Evolutionary conservation across 1,140 invertebrate species (phyloP).

Genomic region (Psilanteris sp.): DNA sequence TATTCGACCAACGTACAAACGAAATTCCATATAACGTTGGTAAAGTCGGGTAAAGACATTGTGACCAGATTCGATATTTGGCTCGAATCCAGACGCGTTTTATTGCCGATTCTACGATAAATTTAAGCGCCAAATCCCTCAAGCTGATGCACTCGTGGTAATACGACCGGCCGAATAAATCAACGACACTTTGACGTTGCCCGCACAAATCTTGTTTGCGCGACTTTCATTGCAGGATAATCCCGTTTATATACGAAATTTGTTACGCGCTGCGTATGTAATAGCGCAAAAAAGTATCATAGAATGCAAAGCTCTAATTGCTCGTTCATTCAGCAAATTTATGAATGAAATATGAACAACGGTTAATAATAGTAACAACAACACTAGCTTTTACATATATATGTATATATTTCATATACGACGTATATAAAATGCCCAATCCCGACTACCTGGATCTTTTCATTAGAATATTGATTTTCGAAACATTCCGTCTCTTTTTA

Average conservation of each 20-base stretch:
- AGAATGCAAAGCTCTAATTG: constrained; percentile 11
- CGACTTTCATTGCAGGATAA: constrained; percentile 42
- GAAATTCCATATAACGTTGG: constrained; percentile 38
- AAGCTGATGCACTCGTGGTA: constrained; percentile 52
- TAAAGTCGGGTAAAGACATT: constrained; percentile 58
- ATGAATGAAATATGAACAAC: constrained; percentile 17
- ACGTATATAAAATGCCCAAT: no score
- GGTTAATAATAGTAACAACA: no score
- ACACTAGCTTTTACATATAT: no score
- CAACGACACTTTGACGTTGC: constrained; percentile 44
- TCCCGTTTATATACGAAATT: constrained; percentile 28
- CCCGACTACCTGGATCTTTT: no score
- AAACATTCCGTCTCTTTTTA: no score
- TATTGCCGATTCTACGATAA: constrained; percentile 64
- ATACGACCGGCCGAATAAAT: constrained; percentile 51
- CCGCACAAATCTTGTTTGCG: constrained; percentile 34
- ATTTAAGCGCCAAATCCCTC: constrained; percentile 61
- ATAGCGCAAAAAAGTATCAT: constrained; percentile 1
- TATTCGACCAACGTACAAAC: constrained; percentile 43
- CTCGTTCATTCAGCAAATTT: constrained; percentile 4
- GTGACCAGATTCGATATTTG: constrained; percentile 62
- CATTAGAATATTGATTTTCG: no score
- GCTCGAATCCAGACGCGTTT: constrained; percentile 53
- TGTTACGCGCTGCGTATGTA: neutral
- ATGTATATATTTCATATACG: no score